Conservation (phyloP, 1,140 invertebrate species). For the Dreissena polymorpha region DNA sequence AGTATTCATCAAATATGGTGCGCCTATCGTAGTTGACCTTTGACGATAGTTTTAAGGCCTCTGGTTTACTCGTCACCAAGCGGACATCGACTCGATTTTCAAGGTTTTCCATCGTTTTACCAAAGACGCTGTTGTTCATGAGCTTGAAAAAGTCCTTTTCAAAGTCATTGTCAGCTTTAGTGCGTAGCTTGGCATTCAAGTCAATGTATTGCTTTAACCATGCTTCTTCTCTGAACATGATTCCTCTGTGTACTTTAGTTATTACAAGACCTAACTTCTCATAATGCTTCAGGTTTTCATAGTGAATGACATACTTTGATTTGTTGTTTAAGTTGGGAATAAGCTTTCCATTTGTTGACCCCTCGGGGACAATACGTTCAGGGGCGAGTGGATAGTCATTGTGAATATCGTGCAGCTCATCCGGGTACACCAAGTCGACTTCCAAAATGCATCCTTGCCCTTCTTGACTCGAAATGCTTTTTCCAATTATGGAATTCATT, state of each 20-base stretch:
- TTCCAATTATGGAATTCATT: slow-evolving; percentile 6
- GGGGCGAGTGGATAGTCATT: slow-evolving; percentile 81
- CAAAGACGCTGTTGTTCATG: slow-evolving; percentile 79
- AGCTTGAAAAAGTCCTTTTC: slow-evolving; percentile 80
- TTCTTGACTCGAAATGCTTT: not conserved
- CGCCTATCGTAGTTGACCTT: too few relatives aligned
- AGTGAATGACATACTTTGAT: slow-evolving; percentile 59
- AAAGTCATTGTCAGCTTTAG: slow-evolving; percentile 75
- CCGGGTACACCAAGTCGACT: slow-evolving; percentile 53
- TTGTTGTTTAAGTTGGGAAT: slow-evolving; percentile 57
- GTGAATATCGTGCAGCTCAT: slow-evolving; percentile 80
- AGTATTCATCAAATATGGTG: too few relatives aligned
- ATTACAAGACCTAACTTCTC: slow-evolving; percentile 31
- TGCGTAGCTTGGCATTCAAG: slow-evolving; percentile 71
- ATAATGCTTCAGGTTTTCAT: slow-evolving; percentile 56
- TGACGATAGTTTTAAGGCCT: too few relatives aligned
- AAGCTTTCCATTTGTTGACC: slow-evolving; percentile 44
- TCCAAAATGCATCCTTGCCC: slow-evolving; percentile 15
- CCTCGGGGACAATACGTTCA: slow-evolving; percentile 58
- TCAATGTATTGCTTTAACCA: slow-evolving; percentile 45
- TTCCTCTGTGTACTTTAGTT: slow-evolving; percentile 48
- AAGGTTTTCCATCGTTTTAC: slow-evolving; percentile 80
- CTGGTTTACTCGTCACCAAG: slow-evolving; percentile 16
- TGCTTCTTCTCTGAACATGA: slow-evolving; percentile 50
- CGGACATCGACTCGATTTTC: slow-evolving; percentile 73